phyloP scores from a whole-genome alignment of 2,113 vertebrate species.

The Shinisaurus crocodilurus region DNA sequence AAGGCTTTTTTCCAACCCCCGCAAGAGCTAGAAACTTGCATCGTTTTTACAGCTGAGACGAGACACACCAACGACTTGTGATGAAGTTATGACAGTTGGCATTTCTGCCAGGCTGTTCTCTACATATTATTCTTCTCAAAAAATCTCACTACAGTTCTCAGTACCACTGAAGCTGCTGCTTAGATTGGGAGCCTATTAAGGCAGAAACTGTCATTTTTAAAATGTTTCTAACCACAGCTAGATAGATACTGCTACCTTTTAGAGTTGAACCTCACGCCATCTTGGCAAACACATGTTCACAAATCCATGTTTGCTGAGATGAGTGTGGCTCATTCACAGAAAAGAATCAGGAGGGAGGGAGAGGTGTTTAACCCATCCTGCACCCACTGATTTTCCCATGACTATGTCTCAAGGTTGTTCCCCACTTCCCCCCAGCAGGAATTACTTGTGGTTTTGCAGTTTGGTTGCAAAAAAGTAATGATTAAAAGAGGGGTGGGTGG shows the following conservation, averaged over 20 bases:
- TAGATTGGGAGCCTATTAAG: background rate
- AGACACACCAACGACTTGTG: background rate
- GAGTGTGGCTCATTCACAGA: background rate
- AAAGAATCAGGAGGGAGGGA: background rate
- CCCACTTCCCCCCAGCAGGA: background rate
- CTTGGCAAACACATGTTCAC: background rate
- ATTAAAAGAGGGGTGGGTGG: background rate
- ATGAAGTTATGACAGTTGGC: slow-evolving; percentile 1
- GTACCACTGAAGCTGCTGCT: background rate
- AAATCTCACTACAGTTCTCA: background rate
- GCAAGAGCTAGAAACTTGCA: background rate
- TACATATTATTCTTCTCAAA: background rate
- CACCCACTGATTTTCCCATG: too few relatives aligned
- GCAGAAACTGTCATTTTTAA: background rate
- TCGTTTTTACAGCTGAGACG: background rate
- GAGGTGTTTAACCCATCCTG: background rate
- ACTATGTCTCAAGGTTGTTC: background rate
- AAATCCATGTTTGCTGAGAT: background rate
- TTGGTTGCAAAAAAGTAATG: background rate
- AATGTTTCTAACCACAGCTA: background rate
- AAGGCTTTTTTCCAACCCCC: background rate
- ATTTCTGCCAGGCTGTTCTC: background rate
- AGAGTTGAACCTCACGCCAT: background rate
- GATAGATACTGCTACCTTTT: background rate
- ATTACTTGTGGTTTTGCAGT: background rate